Evolutionary conservation across 2,113 vertebrate species (phyloP).

Genomic region (Phylloscopus trochilus): DNA sequence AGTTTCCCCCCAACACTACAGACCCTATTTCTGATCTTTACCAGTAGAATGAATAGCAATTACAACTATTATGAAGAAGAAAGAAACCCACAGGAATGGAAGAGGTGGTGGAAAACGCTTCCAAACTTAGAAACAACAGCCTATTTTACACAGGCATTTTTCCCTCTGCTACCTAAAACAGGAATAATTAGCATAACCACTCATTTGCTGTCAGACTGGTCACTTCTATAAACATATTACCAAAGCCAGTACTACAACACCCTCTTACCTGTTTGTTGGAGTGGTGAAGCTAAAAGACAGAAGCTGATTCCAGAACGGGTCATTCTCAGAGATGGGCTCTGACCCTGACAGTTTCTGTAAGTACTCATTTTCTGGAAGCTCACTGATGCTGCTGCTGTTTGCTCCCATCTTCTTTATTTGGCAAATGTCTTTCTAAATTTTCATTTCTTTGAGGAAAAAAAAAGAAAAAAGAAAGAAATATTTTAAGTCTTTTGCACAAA

Average conservation of each 20-base stretch:
- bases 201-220: background rate
- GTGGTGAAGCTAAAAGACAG: conserved; percentile 94
- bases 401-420: conserved; percentile 85
- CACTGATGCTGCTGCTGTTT: conserved; percentile 90
- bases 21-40: background rate
- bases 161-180: background rate
- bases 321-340: conserved; percentile 90
- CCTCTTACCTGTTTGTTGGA: conserved; percentile 88
- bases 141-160: background rate
- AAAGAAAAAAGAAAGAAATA: background rate
- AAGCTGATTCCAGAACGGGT: conserved; percentile 99
- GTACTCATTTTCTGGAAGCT: conserved; percentile 91
- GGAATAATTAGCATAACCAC: background rate
- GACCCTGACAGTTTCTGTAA: conserved; percentile 86
- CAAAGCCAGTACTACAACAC: background rate
- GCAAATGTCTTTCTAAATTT: conserved; percentile 53
- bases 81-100: background rate
- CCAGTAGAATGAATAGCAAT: background rate
- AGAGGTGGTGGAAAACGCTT: background rate
- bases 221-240: background rate
- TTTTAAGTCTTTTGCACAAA: background rate
- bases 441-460: conserved; percentile 64
- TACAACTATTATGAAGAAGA: background rate
- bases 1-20: background rate
- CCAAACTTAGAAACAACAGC: background rate